These are phyloP conservation scores for Otus sunia DNA, from an alignment of 2,113 vertebrate species.

Conservation along the genomic window DNA sequence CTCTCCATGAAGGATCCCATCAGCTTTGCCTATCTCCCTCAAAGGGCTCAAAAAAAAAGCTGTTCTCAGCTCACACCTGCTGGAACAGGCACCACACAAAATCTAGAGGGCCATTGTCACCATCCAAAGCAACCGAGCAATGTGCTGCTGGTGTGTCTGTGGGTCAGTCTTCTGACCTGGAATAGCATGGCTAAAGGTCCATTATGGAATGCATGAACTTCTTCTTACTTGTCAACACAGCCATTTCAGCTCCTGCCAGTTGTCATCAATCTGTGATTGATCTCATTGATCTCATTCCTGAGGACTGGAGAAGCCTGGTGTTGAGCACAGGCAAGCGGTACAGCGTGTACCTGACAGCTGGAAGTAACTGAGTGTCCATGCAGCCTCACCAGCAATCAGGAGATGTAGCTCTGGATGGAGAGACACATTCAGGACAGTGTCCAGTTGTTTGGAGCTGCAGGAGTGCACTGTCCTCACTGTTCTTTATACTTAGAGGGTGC, in stretches of 20 bases:
- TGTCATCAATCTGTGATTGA: not conserved
- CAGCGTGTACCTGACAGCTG: not conserved
- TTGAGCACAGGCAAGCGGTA: accelerated
- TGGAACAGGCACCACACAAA: not conserved
- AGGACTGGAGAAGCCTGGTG: not conserved
- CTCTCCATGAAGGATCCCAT: not conserved
- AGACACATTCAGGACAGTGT: not conserved
- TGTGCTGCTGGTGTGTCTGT: not conserved
- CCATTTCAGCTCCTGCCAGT: not conserved
- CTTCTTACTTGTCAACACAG: not conserved
- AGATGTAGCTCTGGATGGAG: not conserved
- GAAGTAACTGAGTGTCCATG: not conserved
- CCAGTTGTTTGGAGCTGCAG: not conserved
- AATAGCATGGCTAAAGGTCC: not conserved
- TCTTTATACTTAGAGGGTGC: not conserved
- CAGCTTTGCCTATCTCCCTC: not conserved
- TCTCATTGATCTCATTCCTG: not conserved
- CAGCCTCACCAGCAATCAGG: not conserved
- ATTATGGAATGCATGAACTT: not conserved
- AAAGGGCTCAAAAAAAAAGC: not conserved
- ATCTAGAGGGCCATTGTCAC: not conserved
- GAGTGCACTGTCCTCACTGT: accelerated
- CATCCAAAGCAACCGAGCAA: accelerated
- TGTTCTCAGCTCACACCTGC: not conserved
- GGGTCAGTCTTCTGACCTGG: not conserved